Conservation (phyloP, 2,888 invertebrate genomes). For the Siphlonurus alternatus region DNA sequence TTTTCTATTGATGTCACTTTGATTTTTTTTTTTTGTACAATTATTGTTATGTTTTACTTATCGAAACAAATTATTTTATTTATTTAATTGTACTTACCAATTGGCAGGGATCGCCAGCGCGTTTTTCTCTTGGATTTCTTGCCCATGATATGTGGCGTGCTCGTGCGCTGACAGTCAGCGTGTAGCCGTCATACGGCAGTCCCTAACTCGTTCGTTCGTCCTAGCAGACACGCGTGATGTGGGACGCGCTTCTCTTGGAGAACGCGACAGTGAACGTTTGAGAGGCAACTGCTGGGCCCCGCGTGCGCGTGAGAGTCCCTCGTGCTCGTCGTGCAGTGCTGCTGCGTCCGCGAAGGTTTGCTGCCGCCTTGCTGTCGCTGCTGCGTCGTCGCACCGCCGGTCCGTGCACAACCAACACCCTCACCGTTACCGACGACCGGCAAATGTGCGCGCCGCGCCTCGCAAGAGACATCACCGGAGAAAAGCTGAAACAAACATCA, state of each 20-base stretch:
- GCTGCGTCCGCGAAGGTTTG: neutral
- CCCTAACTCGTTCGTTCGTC: neutral
- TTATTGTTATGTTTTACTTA: too few relatives aligned
- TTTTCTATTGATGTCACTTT: too few relatives aligned
- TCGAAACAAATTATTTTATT: too few relatives aligned
- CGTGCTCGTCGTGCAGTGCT: neutral
- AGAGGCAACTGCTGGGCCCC: neutral
- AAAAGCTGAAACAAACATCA: neutral
- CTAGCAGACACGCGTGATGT: neutral
- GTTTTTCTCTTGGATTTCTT: slow-evolving; percentile 1
- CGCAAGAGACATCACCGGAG: neutral
- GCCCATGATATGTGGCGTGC: neutral
- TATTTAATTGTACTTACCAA: neutral
- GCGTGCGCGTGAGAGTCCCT: neutral
- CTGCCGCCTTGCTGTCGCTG: neutral
- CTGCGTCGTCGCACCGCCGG: neutral
- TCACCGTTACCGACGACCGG: neutral
- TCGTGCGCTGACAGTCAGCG: neutral
- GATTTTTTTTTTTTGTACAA: too few relatives aligned
- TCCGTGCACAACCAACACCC: neutral
- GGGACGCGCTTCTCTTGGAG: too few relatives aligned
- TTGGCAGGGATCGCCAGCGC: neutral
- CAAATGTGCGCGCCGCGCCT: neutral
- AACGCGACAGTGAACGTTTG: neutral
- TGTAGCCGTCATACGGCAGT: neutral